Conservation (phyloP, 2,113 vertebrate species). For the Stegostoma tigrinum region DNA sequence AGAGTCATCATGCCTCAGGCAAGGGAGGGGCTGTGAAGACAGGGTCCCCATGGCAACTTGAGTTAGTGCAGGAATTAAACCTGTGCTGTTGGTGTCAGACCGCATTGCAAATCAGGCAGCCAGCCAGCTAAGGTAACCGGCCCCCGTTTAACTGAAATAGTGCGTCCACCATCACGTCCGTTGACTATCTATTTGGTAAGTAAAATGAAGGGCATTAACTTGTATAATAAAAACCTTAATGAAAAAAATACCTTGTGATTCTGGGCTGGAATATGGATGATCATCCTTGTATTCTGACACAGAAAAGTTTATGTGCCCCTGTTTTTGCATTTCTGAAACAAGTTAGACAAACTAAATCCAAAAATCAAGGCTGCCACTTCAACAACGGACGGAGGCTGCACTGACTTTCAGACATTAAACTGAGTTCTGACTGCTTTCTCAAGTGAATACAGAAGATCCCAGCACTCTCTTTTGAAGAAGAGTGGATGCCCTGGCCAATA, state of each 20-base stretch:
- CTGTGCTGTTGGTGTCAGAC: too few species aligned
- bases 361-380: not conserved
- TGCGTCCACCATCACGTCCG: not conserved
- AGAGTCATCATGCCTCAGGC: too few species aligned
- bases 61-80: too few species aligned
- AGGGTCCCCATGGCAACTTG: too few species aligned
- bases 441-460: too few species aligned
- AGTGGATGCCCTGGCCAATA: too few species aligned
- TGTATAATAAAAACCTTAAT: not conserved
- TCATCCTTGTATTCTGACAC: not conserved
- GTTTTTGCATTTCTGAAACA: not conserved
- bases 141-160: not conserved
- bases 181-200: not conserved
- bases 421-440: too few species aligned
- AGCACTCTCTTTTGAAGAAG: too few species aligned
- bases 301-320: not conserved
- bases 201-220: not conserved
- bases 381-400: not conserved
- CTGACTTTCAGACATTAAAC: not conserved
- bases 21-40: too few species aligned
- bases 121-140: too few species aligned
- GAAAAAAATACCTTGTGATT: constrained; percentile 1
- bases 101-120: too few species aligned
- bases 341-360: not conserved
- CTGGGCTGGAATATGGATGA: not conserved